Evolutionary conservation across 1,140 invertebrate species (phyloP).

Genomic region (Drosophila leontia): DNA sequence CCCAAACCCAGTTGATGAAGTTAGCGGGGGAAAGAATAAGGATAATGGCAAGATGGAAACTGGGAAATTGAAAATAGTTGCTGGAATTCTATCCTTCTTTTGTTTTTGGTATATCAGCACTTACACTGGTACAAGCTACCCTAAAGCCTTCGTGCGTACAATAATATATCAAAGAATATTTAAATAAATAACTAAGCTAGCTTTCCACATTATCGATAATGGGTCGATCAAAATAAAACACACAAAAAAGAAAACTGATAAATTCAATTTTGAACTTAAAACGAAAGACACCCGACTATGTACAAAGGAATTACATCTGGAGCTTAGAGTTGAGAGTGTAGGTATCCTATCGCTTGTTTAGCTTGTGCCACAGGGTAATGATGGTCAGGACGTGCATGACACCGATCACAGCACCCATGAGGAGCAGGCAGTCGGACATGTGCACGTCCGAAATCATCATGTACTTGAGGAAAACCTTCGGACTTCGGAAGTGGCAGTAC

Average conservation of each 20-base stretch:
- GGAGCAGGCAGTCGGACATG: slow-evolving; percentile 90
- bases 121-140: slow-evolving; percentile 60
- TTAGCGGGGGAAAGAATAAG: not conserved
- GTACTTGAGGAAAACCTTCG: slow-evolving; percentile 91
- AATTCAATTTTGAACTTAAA: slow-evolving; percentile 28
- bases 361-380: slow-evolving; percentile 91
- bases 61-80: slow-evolving; percentile 15
- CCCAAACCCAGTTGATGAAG: slow-evolving; percentile 27
- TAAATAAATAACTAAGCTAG: slow-evolving; percentile 69
- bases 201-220: not conserved
- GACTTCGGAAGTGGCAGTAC: slow-evolving; percentile 92
- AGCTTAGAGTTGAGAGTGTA: slow-evolving; percentile 1
- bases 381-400: slow-evolving; percentile 93
- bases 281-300: slow-evolving; percentile 48
- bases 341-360: slow-evolving; percentile 90
- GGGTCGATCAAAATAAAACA: slow-evolving; percentile 25
- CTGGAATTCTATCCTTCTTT: slow-evolving; percentile 12
- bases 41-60: slow-evolving; percentile 64
- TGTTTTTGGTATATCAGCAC: slow-evolving; percentile 78
- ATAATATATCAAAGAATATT: slow-evolving; percentile 29
- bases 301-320: slow-evolving; percentile 28
- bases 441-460: slow-evolving; percentile 93
- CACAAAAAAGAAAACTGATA: not conserved
- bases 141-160: slow-evolving; percentile 64
- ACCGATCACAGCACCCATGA: slow-evolving; percentile 90